Evolutionary conservation across 2,888 invertebrate genomes (phyloP).

Genomic region (Torymus tubicola): DNA sequence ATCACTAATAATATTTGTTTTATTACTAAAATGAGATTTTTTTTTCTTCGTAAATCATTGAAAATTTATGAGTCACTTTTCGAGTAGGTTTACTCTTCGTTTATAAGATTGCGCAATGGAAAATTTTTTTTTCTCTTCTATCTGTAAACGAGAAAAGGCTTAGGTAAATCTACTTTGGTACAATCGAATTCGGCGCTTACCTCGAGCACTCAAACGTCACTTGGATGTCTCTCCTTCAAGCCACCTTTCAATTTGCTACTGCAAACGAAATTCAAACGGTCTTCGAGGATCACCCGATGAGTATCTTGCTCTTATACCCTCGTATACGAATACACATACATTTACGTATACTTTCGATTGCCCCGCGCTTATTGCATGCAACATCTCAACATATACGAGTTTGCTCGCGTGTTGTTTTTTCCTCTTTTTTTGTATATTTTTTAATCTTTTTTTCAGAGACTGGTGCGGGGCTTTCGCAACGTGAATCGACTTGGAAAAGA

Average conservation of each 20-base stretch:
- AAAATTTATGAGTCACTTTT: no score
- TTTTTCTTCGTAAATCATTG: no score
- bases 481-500: conserved; percentile 20
- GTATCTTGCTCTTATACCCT: conserved; percentile 28
- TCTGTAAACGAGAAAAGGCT: conserved; percentile 3
- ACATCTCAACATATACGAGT: conserved; percentile 1
- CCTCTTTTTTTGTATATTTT: conserved; percentile 1
- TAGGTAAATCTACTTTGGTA: conserved; percentile 19
- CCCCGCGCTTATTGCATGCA: conserved; percentile 17
- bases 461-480: conserved; percentile 36
- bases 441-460: conserved; percentile 19
- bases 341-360: background rate
- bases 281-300: background rate
- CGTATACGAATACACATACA: background rate
- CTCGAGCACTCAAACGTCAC: background rate
- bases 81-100: no score
- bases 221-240: background rate
- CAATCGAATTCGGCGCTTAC: conserved; percentile 24
- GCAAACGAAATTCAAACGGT: conserved; percentile 17
- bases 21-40: no score
- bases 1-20: no score
- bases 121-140: background rate
- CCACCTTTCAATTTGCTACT: conserved; percentile 30
- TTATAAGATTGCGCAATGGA: background rate
- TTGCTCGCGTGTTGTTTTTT: background rate